A percentile compares a stretch with the other conserved stretches of the same genome.
These are phyloP conservation scores for Aphelocoma californica DNA, from an alignment of 2,797 vertebrate species.

Conservation along the genomic window DNA sequence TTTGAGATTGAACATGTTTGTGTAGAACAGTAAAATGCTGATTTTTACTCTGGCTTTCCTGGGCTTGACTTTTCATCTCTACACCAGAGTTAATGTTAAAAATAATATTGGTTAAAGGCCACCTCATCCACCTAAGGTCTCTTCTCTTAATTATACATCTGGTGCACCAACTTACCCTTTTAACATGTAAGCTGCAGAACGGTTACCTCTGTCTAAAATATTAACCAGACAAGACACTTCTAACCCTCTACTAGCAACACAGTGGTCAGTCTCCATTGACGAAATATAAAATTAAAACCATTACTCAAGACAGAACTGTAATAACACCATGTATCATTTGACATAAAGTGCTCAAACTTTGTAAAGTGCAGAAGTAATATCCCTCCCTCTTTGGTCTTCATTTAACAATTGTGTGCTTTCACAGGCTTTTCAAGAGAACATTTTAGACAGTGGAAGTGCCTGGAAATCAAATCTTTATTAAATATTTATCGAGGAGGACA, in stretches of 20 bases:
- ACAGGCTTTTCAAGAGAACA: constrained; percentile 10
- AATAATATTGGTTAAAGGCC: background rate
- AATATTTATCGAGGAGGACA: constrained; percentile 26
- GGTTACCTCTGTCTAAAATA: constrained; percentile 11
- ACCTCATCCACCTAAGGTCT: background rate
- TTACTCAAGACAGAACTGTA: constrained; percentile 41
- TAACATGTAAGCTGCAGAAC: background rate
- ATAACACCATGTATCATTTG: constrained; percentile 28
- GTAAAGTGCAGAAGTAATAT: constrained; percentile 32
- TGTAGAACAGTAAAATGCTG: background rate
- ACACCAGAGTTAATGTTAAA: background rate
- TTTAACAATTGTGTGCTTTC: constrained; percentile 29
- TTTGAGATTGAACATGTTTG: background rate
- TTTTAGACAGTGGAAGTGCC: constrained; percentile 29
- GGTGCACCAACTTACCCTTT: background rate
- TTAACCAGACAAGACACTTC: constrained; percentile 20
- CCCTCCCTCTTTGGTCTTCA: background rate
- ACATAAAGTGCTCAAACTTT: constrained; percentile 45
- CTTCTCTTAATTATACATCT: background rate
- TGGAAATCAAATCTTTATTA: constrained; percentile 62
- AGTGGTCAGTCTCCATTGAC: background rate
- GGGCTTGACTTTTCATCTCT: background rate
- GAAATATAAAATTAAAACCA: constrained; percentile 58
- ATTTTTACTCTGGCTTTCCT: background rate
- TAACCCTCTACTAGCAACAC: background rate